These are phyloP conservation scores for Ditylenchus weischeri DNA, from an alignment of 2,888 invertebrate species.

Conservation along the genomic window DNA sequence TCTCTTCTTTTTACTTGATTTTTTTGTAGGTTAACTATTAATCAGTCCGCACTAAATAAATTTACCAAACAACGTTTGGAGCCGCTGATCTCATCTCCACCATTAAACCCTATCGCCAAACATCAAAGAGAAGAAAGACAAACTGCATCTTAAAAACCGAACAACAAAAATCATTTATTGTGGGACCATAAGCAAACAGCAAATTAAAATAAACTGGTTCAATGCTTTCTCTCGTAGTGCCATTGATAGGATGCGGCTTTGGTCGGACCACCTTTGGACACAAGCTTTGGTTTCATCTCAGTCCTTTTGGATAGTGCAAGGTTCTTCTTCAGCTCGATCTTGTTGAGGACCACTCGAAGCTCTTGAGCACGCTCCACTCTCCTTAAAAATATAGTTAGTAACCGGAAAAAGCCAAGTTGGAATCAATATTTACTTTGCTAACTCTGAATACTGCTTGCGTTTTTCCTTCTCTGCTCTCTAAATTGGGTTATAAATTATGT, in stretches of 20 bases:
- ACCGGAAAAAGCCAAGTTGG: no score
- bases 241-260: conserved; percentile 55
- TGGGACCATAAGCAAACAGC: no score
- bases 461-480: conserved; percentile 39
- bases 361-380: conserved; percentile 51
- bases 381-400: conserved; percentile 25
- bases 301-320: conserved; percentile 34
- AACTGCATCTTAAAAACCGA: no score
- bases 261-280: conserved; percentile 43
- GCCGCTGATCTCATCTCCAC: no score
- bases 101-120: no score
- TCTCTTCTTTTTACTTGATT: no score
- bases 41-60: no score
- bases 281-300: conserved; percentile 46
- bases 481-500: conserved; percentile 16
- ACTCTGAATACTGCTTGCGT: conserved; percentile 49
- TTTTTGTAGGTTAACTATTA: no score
- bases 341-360: conserved; percentile 47
- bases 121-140: no score
- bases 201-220: conserved; percentile 3
- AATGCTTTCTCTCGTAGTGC: conserved; percentile 55
- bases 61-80: no score
- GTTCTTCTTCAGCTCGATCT: conserved; percentile 51
- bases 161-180: no score
- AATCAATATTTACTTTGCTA: conserved; percentile 20